These are phyloP conservation scores for Eulemur rufifrons DNA, from an alignment of 2,113 vertebrate species.

Conservation along the genomic window DNA sequence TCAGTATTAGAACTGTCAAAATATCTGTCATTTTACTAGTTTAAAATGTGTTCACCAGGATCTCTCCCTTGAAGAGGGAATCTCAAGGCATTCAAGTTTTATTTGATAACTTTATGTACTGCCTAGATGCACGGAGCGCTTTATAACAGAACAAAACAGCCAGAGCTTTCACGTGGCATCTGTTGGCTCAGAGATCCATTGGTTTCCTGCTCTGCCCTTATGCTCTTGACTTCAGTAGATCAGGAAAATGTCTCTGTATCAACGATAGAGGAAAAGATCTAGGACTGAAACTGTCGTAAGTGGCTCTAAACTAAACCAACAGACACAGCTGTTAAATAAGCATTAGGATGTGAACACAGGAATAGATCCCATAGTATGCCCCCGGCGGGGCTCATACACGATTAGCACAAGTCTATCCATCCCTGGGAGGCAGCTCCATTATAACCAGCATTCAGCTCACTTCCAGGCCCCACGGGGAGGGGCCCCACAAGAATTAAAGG, in stretches of 20 bases:
- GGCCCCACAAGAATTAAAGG: neutral
- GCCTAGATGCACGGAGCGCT: neutral
- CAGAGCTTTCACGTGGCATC: neutral
- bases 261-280: neutral
- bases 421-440: neutral
- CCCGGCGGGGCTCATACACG: neutral
- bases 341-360: constrained; percentile 26
- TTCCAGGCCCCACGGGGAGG: neutral
- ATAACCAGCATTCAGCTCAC: neutral
- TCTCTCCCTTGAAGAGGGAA: neutral
- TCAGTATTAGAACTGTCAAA: constrained; percentile 14
- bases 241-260: neutral
- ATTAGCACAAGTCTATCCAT: constrained; percentile 17
- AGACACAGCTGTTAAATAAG: constrained; percentile 30
- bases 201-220: neutral
- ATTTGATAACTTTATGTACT: neutral
- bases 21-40: neutral
- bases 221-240: neutral
- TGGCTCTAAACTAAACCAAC: constrained; percentile 38
- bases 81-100: neutral
- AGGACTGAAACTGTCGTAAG: neutral
- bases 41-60: neutral
- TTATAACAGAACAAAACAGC: neutral
- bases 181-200: neutral
- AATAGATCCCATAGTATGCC: constrained; percentile 35